Evolutionary conservation across 2,797 vertebrate species (phyloP).

Genomic region (Ispidina picta): DNA sequence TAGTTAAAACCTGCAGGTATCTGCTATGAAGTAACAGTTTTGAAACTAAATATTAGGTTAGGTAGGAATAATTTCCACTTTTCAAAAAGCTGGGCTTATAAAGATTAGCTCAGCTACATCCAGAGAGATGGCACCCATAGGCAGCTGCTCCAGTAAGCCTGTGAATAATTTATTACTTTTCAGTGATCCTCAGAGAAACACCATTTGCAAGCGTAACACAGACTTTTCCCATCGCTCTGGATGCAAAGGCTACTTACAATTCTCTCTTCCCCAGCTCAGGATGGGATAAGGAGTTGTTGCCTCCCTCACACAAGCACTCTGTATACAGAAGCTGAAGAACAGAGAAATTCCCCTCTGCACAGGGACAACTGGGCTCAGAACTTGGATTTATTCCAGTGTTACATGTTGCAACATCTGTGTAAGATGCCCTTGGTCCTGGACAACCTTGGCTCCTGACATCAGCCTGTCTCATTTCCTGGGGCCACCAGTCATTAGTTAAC

Average conservation of each 20-base stretch:
- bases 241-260: background rate
- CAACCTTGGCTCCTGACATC: background rate
- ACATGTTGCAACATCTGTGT: background rate
- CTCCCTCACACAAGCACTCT: background rate
- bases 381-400: background rate
- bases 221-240: background rate
- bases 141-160: background rate
- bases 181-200: background rate
- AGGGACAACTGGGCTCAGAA: background rate
- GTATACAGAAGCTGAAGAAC: background rate
- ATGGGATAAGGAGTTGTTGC: fast-evolving
- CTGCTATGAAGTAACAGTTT: background rate
- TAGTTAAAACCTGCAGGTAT: background rate
- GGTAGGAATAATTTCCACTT: background rate
- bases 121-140: background rate
- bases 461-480: background rate
- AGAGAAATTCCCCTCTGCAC: background rate
- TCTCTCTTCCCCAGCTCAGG: background rate
- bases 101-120: background rate
- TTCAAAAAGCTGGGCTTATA: background rate
- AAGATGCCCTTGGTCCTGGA: background rate
- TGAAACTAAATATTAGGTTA: background rate
- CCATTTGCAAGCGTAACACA: background rate
- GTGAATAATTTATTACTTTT: background rate
- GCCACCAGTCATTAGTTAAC: background rate